A percentile compares a stretch with the other conserved stretches of the same genome.
Evolutionary conservation across 2,113 vertebrate genomes (phyloP).

Genomic region (Lamprotornis superbus): DNA sequence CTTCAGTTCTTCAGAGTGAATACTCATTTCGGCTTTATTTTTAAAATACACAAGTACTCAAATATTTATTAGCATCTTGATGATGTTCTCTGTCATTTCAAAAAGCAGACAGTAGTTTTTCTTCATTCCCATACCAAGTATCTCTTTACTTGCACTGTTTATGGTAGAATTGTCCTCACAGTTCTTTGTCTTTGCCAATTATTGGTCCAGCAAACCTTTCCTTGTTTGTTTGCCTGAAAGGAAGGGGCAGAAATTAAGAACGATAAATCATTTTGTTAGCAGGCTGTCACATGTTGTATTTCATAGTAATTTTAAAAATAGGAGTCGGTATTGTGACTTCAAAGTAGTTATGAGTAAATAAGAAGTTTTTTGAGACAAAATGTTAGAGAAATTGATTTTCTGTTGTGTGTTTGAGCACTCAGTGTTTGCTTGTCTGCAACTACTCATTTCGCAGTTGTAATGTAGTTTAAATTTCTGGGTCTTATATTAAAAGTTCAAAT

Average conservation of each 20-base stretch:
- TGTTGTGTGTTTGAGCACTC: neutral
- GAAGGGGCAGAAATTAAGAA: neutral
- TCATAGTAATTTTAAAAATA: conserved; percentile 4
- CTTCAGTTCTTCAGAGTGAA: neutral
- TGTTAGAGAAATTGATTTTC: neutral
- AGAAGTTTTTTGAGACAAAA: neutral
- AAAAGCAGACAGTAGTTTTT: neutral
- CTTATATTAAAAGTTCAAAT: neutral
- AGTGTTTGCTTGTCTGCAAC: neutral
- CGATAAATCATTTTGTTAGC: neutral
- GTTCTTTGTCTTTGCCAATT: neutral
- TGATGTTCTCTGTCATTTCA: neutral
- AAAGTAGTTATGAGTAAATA: neutral
- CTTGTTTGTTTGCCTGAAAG: conserved; percentile 18
- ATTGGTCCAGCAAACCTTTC: conserved; percentile 33
- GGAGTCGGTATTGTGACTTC: neutral
- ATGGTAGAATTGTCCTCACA: neutral
- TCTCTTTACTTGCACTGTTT: neutral
- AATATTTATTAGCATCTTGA: neutral
- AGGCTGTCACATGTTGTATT: neutral
- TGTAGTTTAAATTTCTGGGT: neutral
- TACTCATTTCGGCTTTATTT: neutral
- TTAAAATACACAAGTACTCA: neutral
- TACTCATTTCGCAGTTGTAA: neutral
- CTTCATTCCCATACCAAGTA: neutral